Evolutionary conservation across 2,888 invertebrate genomes (phyloP).

Genomic region (Catotricha subobsoleta): DNA sequence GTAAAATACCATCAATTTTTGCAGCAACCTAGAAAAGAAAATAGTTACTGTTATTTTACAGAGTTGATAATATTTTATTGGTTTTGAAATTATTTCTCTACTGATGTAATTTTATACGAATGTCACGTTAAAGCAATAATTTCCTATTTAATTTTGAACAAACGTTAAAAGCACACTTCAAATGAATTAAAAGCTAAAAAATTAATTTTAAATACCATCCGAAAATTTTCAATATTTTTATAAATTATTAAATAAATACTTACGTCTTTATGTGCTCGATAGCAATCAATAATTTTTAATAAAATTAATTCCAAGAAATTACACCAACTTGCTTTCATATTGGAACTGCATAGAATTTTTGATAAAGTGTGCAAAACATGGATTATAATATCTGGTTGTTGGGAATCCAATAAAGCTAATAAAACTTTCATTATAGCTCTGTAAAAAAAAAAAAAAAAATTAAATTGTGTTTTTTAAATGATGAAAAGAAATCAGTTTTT

Average conservation of each 20-base stretch:
- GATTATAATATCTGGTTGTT: slow-evolving; percentile 44
- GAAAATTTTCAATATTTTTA: too few relatives aligned
- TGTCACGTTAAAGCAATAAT: too few relatives aligned
- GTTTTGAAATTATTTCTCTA: too few relatives aligned
- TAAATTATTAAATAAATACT: too few relatives aligned
- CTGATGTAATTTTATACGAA: too few relatives aligned
- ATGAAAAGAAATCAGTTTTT: background rate
- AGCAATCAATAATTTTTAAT: slow-evolving; percentile 73
- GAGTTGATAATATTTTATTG: too few relatives aligned
- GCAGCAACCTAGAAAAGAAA: slow-evolving; percentile 42
- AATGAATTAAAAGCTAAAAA: too few relatives aligned
- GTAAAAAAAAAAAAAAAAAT: slow-evolving; percentile 13
- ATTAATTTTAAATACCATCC: too few relatives aligned
- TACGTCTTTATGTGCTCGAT: slow-evolving; percentile 52
- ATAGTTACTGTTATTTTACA: too few relatives aligned
- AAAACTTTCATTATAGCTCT: slow-evolving; percentile 58
- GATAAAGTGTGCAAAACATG: slow-evolving; percentile 64
- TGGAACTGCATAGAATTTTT: slow-evolving; percentile 64
- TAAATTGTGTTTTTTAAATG: background rate
- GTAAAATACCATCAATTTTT: slow-evolving; percentile 68
- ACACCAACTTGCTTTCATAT: slow-evolving; percentile 60
- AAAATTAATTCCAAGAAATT: slow-evolving; percentile 83
- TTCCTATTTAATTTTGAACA: too few relatives aligned
- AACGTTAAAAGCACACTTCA: too few relatives aligned
- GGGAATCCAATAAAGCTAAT: slow-evolving; percentile 45